Conservation (phyloP, 2,888 invertebrate species). For the Hydroisotoma schaefferi region DNA sequence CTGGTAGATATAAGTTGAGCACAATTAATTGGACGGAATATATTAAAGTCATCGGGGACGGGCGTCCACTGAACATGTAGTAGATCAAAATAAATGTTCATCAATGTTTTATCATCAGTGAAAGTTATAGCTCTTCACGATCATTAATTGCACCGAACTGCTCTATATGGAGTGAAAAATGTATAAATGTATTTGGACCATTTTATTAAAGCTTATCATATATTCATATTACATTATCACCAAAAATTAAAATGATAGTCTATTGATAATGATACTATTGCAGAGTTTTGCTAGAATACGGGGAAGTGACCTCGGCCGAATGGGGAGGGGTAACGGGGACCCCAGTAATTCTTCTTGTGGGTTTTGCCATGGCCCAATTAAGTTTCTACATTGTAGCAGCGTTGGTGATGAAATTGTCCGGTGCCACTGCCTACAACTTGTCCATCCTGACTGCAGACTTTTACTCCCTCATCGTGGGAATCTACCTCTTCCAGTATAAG, state of each 20-base stretch:
- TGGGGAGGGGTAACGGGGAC: conserved; percentile 60
- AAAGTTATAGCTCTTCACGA: too few species aligned
- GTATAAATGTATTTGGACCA: neutral
- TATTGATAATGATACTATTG: conserved; percentile 31
- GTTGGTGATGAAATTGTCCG: conserved; percentile 69
- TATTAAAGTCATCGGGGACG: too few species aligned
- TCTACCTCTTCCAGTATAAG: conserved; percentile 75
- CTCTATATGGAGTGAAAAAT: too few species aligned
- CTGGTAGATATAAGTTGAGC: too few species aligned
- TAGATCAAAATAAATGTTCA: too few species aligned
- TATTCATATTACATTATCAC: too few species aligned
- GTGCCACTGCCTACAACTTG: conserved; percentile 77
- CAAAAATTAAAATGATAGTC: too few species aligned
- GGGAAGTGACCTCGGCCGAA: conserved; percentile 64
- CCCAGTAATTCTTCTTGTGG: conserved; percentile 59
- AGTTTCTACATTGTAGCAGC: conserved; percentile 73
- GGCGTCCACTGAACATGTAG: too few species aligned
- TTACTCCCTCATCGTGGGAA: conserved; percentile 75
- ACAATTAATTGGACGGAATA: too few species aligned
- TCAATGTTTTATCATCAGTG: too few species aligned
- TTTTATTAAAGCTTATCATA: neutral
- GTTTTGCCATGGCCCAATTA: conserved; percentile 70
- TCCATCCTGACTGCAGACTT: conserved; percentile 69
- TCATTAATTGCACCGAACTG: too few species aligned
- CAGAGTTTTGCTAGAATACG: conserved; percentile 64